Evolutionary conservation across 2,113 vertebrate genomes (phyloP).

Genomic region (Saguinus imperator): DNA sequence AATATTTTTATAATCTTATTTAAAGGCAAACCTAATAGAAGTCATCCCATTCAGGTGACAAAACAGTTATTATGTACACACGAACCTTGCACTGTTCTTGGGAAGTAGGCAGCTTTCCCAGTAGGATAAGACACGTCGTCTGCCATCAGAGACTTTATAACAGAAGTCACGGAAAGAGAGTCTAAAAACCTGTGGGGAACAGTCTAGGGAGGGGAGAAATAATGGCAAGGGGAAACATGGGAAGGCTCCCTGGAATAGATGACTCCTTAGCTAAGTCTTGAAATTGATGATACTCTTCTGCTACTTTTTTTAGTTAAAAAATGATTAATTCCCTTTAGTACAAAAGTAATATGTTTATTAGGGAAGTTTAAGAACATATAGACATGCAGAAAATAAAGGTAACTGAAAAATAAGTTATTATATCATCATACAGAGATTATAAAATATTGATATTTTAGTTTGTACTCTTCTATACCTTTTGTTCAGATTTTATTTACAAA

Average conservation of each 20-base stretch:
- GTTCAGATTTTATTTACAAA: conserved; percentile 7
- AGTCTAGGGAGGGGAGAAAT: not conserved
- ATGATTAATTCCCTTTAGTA: not conserved
- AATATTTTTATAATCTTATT: not conserved
- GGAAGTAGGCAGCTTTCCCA: fast-evolving
- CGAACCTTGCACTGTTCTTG: not conserved
- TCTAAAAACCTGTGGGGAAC: not conserved
- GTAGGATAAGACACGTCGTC: not conserved
- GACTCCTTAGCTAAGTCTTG: not conserved
- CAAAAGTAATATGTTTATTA: not conserved
- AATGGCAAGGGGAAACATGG: not conserved
- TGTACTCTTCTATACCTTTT: not conserved
- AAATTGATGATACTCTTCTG: not conserved
- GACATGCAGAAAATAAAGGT: not conserved
- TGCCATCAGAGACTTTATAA: not conserved
- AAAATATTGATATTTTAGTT: not conserved
- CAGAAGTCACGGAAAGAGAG: not conserved
- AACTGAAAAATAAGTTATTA: not conserved
- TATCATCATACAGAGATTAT: not conserved
- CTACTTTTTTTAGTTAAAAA: not conserved
- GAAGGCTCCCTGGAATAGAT: not conserved
- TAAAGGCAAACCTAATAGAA: no score
- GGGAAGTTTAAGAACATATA: not conserved
- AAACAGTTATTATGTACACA: fast-evolving
- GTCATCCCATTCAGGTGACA: not conserved